Base-by-base conservation (phyloP, 2,888 invertebrate genomes). In the Escarpia spicata region DNA sequence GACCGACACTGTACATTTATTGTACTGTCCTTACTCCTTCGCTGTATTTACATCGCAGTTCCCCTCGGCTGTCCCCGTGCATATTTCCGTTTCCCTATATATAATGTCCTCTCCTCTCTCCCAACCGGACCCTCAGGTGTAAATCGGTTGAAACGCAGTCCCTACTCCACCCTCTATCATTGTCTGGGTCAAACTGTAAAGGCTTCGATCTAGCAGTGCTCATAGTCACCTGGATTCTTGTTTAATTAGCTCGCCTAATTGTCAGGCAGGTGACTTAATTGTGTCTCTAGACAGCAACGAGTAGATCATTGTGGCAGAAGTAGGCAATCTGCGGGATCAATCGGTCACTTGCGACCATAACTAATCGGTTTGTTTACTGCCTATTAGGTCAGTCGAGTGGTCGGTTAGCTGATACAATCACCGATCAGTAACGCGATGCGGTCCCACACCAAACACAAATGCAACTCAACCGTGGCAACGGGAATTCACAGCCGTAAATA, bases 351-450 rank as follows among this genome's bases (percentile, higher is more conserved):
- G 26, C 75, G 75, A 75, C 75, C 75, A 75, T 19, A 19, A 19
- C 75, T 75, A 75, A 75, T 75, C 75, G 75, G 75, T 75, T 26
- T 75, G 75, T 75, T 75, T 75, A 75, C 75, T 75, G 75, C 75
- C 26, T 26, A n/a, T 75, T 26, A 75, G 75, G 75, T 75, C 75
- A 75, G 26, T 75, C 26, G n/a, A n/a, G 26, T 75, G n/a, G 75
- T 75, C 75, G 19, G 26, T 75, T 19, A 75, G 19, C 6, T 75
- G 75, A 75, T 4, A 26, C 26, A 75, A 75, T 19, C 26, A 75
- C n/a, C 6, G 75, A 4, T 75, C 19, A 75, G 75, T 19, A 75
- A 6, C 3, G 6, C 19, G 26, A 75, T 19, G 75, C 26, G 19
- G 75, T 0, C 26, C n/a, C 26, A 15, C 6, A 6, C n/a, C n/a